Evolutionary conservation across 2,797 vertebrate species (phyloP), one percentile per base, ranked within the genome.

Genomic region (Pagetopsis macropterus): DNA sequence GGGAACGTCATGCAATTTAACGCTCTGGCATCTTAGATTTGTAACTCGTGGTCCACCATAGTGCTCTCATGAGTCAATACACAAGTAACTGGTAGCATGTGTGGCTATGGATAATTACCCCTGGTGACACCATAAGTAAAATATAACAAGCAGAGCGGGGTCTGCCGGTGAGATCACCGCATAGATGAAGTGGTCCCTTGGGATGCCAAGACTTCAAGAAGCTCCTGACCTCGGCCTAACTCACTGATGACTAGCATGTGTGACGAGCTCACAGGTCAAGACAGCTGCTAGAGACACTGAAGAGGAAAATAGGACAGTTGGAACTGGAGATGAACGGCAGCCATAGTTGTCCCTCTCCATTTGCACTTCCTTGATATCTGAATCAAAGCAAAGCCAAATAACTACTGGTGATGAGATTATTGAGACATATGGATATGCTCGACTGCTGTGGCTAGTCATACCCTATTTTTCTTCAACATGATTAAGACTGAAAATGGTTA

Each of bases 241-340:
- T 93, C 86, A 79, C 92, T 95, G 94, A 95, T 95, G 93, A 93
- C 90, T 93, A 92, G 93, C 93, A 95, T 93, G 91, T 95, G 94
- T 95, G 93, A 89, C 93, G 88, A 87, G 87, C 82, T 69, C 84
- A 78, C 83, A 75, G 89, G 89, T 91, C 85, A 89, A 87, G 87
- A 92, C 93, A 93, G 93, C 92, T 94, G 93, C 89, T 89, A 79
- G 87, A 92, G 85, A 91, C 84, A 85, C 90, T 58, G 76, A 75
- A 62, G 59, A 81, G 75, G 76, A 87, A 84, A 84, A 83, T 72
- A 75, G 76, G 76, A 88, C 44, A 15, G 50, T 63, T 84, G 74
- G 72, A 88, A 77, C 15, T 65, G 75, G 54, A 77, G 78, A 85
- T 88, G 85, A 87, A 83, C 85, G 87, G 88, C 87, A 85, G 77